phyloP scores from a whole-genome alignment of 2,888 invertebrate genomes.

The Helobdella robusta region DNA sequence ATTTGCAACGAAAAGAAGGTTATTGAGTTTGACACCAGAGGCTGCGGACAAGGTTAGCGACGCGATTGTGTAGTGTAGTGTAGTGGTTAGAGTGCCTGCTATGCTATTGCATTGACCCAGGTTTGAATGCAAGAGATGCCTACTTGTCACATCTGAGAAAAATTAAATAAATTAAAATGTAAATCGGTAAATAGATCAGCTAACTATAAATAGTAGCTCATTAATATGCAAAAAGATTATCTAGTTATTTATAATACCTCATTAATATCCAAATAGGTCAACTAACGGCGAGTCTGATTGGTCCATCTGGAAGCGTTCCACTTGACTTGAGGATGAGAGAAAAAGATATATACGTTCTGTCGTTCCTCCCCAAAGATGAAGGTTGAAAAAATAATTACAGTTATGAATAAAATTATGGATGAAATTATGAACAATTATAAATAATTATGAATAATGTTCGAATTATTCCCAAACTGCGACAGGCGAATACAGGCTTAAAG shows the following conservation, averaged over 20 bases:
- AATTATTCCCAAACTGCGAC: too few relatives aligned
- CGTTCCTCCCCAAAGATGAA: conserved; percentile 25
- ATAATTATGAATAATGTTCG: too few relatives aligned
- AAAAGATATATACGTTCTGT: conserved; percentile 24
- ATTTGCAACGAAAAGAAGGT: conserved; percentile 51
- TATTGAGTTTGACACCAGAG: conserved; percentile 73
- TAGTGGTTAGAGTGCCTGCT: background rate
- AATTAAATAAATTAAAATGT: background rate
- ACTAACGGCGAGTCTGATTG: conserved; percentile 21
- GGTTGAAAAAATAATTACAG: too few relatives aligned
- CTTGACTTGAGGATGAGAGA: conserved; percentile 27
- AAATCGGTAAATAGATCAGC: background rate
- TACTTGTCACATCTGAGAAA: background rate
- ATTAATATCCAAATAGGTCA: conserved; percentile 12
- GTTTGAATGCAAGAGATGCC: background rate
- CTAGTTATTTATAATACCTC: background rate
- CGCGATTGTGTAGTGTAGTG: background rate
- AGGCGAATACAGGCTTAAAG: conserved; percentile 66
- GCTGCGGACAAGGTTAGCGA: conserved; percentile 65
- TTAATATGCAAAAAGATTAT: background rate
- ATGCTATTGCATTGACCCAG: background rate
- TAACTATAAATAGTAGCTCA: background rate
- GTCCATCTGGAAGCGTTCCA: conserved; percentile 20
- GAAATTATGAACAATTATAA: too few relatives aligned
- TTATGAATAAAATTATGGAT: too few relatives aligned